Base-by-base conservation (phyloP, 2,888 invertebrate species). In the Pyrochroa serraticornis region DNA sequence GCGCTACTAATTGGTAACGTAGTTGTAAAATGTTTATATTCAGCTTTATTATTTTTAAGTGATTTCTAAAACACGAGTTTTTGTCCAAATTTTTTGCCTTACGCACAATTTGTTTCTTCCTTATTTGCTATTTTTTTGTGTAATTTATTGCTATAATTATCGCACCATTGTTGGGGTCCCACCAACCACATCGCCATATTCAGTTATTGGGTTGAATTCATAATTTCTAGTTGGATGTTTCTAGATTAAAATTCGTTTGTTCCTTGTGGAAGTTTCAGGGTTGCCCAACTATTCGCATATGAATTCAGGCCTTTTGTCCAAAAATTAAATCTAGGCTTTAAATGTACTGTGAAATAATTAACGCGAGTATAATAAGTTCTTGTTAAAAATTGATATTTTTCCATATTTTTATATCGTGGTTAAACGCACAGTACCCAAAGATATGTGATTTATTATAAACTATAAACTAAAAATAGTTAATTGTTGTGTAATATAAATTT, bases 81-180 rank as follows among this genome's bases (percentile, higher is more conserved):
- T 31, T 37, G 37, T 37, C 30, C 22, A 22, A 22, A 22, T 47
- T 13, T 14, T 8, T 32, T 41, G 39, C 39, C 12, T 48, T 39
- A 49, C 35, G 49, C 58, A 58, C 53, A 54, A 38, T 32, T 34
- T 50, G 3, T 52, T 47, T 41, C 34, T 46, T 41, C 39, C 37
- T 48, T 9, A 47, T 53, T 33, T 55, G 43, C 44, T 43, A 44
- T 35, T 49, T 54, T 49, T 47, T 46, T 48, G 22, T 42, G 51
- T 58, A 53, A 54, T 50, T 49, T 53, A 45, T 58, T 53, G 58
- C 44, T 13, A 52, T 10, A 33, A 48, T 54, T 49, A 53, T 54
- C 49, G 49, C 58, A 54, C 41, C 58, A 53, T 43, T 49, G 38
- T 49, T 48, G 35, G 43, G 47, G 48, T 13, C 35, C 14, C 22